Evolutionary conservation across 2,888 invertebrate species (phyloP).

Genomic region (Sarcophaga carnaria): DNA sequence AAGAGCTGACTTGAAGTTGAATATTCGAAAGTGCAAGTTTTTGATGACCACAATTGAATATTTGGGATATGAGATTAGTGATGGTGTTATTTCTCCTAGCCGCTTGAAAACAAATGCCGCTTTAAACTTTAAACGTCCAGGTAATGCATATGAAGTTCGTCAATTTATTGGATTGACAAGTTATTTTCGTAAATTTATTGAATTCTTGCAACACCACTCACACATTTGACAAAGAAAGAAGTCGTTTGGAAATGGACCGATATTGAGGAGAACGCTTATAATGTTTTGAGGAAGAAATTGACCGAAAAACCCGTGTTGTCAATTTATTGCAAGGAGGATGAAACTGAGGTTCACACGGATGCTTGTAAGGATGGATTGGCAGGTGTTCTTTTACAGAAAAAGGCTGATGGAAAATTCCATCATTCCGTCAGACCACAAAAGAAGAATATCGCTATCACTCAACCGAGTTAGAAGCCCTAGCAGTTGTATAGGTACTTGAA

Average conservation of each 20-base stretch:
- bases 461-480: slow-evolving; percentile 47
- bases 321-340: background rate
- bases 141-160: slow-evolving; percentile 21
- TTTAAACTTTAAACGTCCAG: slow-evolving; percentile 13
- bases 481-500: slow-evolving; percentile 53
- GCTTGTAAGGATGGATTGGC: slow-evolving; percentile 38
- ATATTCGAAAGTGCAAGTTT: background rate
- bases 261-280: background rate
- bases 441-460: slow-evolving; percentile 54
- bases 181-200: too few species aligned
- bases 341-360: slow-evolving; percentile 43
- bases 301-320: slow-evolving; percentile 9
- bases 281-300: background rate
- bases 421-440: slow-evolving; percentile 45
- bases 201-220: too few species aligned
- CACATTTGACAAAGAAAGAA: background rate
- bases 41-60: too few species aligned
- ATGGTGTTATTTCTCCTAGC: slow-evolving; percentile 14
- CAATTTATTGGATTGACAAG: background rate
- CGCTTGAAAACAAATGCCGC: slow-evolving; percentile 7
- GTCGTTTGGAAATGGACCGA: background rate
- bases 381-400: slow-evolving; percentile 29
- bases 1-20: slow-evolving; percentile 15
- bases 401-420: slow-evolving; percentile 39
- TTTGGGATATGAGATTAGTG: background rate